Conservation (phyloP, 1,140 invertebrate genomes). For the Drosophila mayri region DNA sequence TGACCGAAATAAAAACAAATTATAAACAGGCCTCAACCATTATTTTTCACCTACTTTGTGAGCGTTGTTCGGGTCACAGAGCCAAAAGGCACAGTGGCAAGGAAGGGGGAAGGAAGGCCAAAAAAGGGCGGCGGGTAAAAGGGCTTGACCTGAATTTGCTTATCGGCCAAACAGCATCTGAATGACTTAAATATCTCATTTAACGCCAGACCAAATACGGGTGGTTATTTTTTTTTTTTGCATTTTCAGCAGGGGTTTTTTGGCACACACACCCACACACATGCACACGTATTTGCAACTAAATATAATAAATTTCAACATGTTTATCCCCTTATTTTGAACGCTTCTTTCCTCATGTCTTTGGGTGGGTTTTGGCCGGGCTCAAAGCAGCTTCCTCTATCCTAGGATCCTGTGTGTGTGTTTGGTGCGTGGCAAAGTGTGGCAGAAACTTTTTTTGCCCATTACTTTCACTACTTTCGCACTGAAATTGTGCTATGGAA, state of each 20-base stretch:
- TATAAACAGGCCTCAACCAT: constrained; percentile 48
- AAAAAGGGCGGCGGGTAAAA: constrained; percentile 31
- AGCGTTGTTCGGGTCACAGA: too few relatives aligned
- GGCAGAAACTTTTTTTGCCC: constrained; percentile 72
- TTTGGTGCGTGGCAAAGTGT: constrained; percentile 58
- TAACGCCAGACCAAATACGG: constrained; percentile 74
- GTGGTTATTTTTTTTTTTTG: constrained; percentile 1
- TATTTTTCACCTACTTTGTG: constrained; percentile 72
- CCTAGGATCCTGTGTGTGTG: constrained; percentile 4
- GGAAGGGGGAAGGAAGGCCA: too few relatives aligned
- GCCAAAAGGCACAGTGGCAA: background rate
- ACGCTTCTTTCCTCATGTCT: constrained; percentile 39
- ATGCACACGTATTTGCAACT: constrained; percentile 39
- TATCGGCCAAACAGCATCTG: constrained; percentile 71
- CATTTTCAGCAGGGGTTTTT: constrained; percentile 9
- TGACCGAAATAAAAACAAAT: constrained; percentile 45
- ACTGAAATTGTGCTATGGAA: constrained; percentile 29
- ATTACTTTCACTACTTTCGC: constrained; percentile 77
- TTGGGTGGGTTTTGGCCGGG: constrained; percentile 19
- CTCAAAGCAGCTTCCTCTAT: constrained; percentile 19
- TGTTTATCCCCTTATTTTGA: constrained; percentile 71
- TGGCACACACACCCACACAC: constrained; percentile 18
- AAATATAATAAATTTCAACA: constrained; percentile 75
- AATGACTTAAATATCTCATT: constrained; percentile 81
- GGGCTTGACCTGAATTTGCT: constrained; percentile 73